phyloP scores from a whole-genome alignment of 2,797 vertebrate genomes.

The Carcharodon carcharias region DNA sequence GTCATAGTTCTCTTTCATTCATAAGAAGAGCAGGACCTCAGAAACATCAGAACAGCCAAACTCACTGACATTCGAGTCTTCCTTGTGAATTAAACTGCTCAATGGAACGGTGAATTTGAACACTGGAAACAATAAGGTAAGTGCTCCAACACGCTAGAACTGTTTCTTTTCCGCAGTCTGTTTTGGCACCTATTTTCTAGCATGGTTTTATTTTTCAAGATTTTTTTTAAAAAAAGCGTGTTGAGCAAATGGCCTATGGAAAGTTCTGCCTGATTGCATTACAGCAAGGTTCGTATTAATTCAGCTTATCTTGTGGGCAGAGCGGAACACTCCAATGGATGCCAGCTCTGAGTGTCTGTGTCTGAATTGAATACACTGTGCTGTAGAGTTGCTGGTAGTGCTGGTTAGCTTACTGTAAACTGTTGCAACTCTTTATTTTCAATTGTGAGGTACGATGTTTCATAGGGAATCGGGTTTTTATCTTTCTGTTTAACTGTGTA shows the following conservation, averaged over 20 bases:
- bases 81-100: neutral
- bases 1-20: constrained; percentile 15
- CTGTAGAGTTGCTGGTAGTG: neutral
- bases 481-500: neutral
- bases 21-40: neutral
- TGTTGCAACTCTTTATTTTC: neutral
- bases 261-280: neutral
- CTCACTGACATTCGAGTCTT: neutral
- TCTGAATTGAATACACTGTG: neutral
- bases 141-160: neutral
- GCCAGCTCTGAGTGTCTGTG: neutral
- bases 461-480: neutral
- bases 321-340: neutral
- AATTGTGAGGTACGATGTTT: neutral
- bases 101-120: neutral
- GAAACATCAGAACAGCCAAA: neutral
- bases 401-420: neutral
- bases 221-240: neutral
- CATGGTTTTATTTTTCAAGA: neutral
- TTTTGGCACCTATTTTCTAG: too few species aligned
- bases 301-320: neutral
- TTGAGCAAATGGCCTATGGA: neutral
- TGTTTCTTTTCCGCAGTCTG: neutral
- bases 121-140: neutral
- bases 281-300: neutral